Base-by-base conservation (phyloP, 2,797 vertebrate species). In the Eleutherodactylus coqui region DNA sequence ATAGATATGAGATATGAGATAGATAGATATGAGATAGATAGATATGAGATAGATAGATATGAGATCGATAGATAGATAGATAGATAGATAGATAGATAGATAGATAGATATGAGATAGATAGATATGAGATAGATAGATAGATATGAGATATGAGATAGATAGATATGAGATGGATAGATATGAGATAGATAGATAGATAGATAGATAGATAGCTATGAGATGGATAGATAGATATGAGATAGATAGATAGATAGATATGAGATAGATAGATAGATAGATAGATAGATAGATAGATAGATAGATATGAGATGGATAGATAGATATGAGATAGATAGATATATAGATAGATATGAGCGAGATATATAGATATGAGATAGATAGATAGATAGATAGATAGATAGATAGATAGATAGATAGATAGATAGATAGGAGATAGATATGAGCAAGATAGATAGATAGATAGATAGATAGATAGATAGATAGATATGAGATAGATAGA, bases 31-130 rank as follows among this genome's bases (percentile, higher is more conserved):
- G n/a, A 29, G n/a, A 60, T 11, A 32, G 9, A 45, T n/a, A n/a
- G n/a, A 64, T 19, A n/a, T n/a, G n/a, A 34, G 16, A 29, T 27
- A 13, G 10, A 64, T 17, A 64, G 60, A 58, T 27, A 55, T n/a
- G n/a, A n/a, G n/a, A n/a, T n/a, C n/a, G 53, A 55, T 55, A 55
- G 53, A n/a, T n/a, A 55, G 53, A 55, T n/a, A 55, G 53, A 55
- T 58, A 58, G 55, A 27, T 27, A 58, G 55, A 58, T 19, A 58
- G 55, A n/a, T 10, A n/a, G n/a, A n/a, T n/a, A n/a, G n/a, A n/a
- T n/a, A n/a, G n/a, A n/a, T n/a, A n/a, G n/a, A n/a, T n/a, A n/a
- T n/a, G n/a, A n/a, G n/a, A n/a, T n/a, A n/a, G n/a, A n/a, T n/a
- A n/a, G 55, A 58, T 55, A 55, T 5, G 9, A 58, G 21, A 58